phyloP scores from a whole-genome alignment of 2,888 invertebrate species.

The Euzetes globulus region DNA sequence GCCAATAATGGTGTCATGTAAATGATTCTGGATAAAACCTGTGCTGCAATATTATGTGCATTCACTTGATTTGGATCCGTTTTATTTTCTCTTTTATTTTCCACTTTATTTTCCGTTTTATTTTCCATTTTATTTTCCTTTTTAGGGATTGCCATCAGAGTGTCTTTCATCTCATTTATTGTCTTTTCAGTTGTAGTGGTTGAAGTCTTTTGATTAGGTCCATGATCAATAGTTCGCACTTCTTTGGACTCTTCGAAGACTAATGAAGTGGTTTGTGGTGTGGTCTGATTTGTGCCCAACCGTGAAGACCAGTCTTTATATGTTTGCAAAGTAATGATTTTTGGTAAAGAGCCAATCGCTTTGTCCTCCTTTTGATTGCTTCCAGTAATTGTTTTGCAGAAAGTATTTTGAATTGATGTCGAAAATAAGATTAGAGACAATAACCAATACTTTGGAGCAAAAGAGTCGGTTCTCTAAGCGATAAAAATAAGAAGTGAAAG shows the following conservation, averaged over 20 bases:
- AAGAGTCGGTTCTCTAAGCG: too few relatives aligned
- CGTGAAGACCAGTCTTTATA: slow-evolving; percentile 16
- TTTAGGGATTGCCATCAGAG: neutral
- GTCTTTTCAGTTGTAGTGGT: neutral
- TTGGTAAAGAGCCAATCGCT: neutral
- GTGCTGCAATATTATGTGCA: neutral
- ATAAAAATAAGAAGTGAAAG: too few relatives aligned
- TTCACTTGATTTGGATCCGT: neutral
- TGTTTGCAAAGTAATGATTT: slow-evolving; percentile 1
- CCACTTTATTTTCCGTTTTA: neutral
- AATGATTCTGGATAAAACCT: neutral
- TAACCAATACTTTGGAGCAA: neutral
- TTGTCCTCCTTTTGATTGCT: neutral
- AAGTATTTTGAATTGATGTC: neutral
- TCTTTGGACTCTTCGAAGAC: slow-evolving; percentile 20
- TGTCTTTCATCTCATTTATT: neutral
- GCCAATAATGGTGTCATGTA: slow-evolving; percentile 6
- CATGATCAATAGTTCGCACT: neutral
- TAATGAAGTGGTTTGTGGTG: neutral
- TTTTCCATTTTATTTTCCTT: neutral
- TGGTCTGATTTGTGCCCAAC: neutral
- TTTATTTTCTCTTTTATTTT: neutral
- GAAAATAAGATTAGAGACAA: neutral
- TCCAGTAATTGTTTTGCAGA: neutral
- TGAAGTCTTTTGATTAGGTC: neutral